phyloP scores from a whole-genome alignment of 2,113 vertebrate genomes.

The Spermophilus dauricus region DNA sequence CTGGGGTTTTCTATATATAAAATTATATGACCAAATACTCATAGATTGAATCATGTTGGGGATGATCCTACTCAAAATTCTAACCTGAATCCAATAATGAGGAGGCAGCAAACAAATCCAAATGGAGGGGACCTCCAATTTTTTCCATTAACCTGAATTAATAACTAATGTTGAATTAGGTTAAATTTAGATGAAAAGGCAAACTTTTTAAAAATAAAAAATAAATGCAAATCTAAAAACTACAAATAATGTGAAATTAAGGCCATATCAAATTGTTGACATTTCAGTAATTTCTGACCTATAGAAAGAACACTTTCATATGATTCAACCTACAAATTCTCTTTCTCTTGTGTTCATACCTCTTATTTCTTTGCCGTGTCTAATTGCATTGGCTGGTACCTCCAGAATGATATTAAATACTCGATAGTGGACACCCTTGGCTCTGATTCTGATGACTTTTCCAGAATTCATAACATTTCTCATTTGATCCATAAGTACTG shows the following conservation, averaged over 20 bases:
- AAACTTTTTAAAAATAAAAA: not conserved
- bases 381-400: not conserved
- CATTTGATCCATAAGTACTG: not conserved
- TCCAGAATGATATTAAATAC: not conserved
- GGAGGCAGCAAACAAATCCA: no score
- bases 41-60: no score
- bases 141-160: not conserved
- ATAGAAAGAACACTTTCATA: not conserved
- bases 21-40: no score
- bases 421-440: not conserved
- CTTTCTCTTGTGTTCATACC: not conserved
- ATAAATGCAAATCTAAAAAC: not conserved
- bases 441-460: not conserved
- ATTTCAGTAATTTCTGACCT: slow-evolving; percentile 12
- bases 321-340: not conserved
- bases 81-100: no score
- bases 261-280: not conserved
- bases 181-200: not conserved
- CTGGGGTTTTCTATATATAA: no score
- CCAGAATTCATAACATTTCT: not conserved
- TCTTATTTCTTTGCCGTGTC: not conserved
- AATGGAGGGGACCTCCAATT: not conserved
- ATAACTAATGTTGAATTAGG: not conserved
- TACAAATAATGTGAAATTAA: not conserved
- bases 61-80: no score